phyloP scores from a whole-genome alignment of 2,113 vertebrate genomes.

The Equus quagga region DNA sequence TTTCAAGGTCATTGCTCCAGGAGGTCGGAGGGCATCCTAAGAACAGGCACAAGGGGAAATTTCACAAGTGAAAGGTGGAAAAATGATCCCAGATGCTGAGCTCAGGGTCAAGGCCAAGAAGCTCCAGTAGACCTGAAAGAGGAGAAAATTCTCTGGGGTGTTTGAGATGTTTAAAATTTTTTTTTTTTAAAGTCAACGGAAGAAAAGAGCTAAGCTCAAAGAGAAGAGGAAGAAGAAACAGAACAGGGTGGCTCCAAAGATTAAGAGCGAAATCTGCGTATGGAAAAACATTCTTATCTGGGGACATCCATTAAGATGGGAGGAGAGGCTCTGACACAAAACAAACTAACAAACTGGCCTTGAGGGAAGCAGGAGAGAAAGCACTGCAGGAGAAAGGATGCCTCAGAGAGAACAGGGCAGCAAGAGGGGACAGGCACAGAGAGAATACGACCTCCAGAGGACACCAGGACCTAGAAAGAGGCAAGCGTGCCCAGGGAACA shows the following conservation, averaged over 20 bases:
- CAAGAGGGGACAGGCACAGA: not conserved
- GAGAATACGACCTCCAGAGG: not conserved
- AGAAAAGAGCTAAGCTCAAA: conserved; percentile 7
- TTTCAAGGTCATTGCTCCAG: not conserved
- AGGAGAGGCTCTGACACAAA: not conserved
- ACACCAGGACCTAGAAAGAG: not conserved
- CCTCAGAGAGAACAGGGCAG: not conserved
- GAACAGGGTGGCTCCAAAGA: not conserved
- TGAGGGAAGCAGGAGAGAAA: not conserved
- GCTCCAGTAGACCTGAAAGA: not conserved
- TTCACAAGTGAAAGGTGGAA: not conserved
- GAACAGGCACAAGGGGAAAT: not conserved
- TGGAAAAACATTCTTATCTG: not conserved
- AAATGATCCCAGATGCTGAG: conserved; percentile 1
- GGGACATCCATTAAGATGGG: not conserved
- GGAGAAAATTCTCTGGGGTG: not conserved
- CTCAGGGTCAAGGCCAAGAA: not conserved
- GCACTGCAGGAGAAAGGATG: not conserved
- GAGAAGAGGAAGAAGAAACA: not conserved
- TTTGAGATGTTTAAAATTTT: not conserved
- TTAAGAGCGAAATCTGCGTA: not conserved
- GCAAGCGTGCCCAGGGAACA: not conserved
- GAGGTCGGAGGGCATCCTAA: not conserved
- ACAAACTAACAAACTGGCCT: not conserved
- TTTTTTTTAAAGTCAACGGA: not conserved